phyloP scores from a whole-genome alignment of 2,113 vertebrate species.

The Columbina picui region DNA sequence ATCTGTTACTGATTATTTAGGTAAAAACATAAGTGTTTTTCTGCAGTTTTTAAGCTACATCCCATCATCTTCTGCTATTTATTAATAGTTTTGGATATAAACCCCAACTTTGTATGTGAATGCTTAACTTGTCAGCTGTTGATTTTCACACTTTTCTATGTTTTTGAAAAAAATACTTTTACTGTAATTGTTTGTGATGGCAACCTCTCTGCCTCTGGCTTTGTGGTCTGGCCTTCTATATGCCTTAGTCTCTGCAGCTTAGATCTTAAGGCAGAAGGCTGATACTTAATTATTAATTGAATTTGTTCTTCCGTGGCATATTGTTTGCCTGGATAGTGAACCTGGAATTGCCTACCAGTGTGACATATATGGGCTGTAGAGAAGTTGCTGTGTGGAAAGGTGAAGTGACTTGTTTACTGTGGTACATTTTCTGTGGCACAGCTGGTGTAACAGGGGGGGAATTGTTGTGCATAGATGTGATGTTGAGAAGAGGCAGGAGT shows the following conservation, averaged over 20 bases:
- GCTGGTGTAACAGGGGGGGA: neutral
- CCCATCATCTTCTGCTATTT: neutral
- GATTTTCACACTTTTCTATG: neutral
- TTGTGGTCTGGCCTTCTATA: neutral
- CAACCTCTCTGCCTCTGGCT: neutral
- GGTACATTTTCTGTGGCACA: neutral
- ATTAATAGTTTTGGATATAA: neutral
- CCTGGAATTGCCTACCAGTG: neutral
- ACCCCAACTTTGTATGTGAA: accelerated
- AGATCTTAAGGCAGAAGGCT: neutral
- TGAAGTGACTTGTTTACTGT: neutral
- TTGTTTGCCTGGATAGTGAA: neutral
- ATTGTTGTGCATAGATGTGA: neutral
- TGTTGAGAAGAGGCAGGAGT: neutral
- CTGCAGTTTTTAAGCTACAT: neutral
- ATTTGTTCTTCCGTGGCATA: neutral
- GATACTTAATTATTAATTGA: neutral
- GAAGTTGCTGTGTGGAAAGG: neutral
- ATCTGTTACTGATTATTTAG: neutral
- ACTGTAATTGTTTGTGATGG: neutral
- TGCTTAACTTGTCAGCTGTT: neutral
- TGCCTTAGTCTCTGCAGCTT: neutral
- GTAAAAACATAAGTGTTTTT: neutral
- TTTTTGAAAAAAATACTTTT: neutral
- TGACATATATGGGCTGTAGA: neutral